Conservation (phyloP, 30 jellyfish, hydroid and myxozoan genomes). For the Nemopilema nomurai region DNA sequence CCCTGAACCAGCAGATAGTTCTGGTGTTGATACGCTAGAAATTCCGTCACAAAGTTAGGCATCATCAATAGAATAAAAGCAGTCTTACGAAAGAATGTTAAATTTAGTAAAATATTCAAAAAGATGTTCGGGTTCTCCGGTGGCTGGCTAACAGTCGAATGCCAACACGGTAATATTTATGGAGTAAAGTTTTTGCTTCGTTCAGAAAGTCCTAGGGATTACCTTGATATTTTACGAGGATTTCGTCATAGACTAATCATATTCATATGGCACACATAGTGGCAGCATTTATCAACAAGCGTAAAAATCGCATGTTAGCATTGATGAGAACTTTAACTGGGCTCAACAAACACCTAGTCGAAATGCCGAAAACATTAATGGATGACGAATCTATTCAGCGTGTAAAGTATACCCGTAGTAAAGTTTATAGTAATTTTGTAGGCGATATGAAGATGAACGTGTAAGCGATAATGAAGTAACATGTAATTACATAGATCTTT, state of each 20-base stretch:
- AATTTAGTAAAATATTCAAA: conserved; percentile 6
- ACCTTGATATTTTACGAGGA: conserved; percentile 33
- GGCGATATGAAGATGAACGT: no score
- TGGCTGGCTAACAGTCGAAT: conserved; percentile 17
- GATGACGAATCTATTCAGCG: no score
- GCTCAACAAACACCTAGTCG: no score
- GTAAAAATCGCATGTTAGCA: no score
- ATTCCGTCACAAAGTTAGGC: conserved; percentile 4
- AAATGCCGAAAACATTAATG: no score
- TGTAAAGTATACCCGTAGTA: no score
- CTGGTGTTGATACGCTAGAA: no score
- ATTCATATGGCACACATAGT: conserved; percentile 61
- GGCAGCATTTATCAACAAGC: conserved; percentile 25
- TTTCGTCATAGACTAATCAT: conserved; percentile 43
- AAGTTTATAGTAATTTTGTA: no score
- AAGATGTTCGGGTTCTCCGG: conserved; percentile 26
- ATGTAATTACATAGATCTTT: no score
- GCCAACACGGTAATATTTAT: conserved; percentile 19
- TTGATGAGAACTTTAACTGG: no score
- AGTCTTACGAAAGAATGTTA: neutral
- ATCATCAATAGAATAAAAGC: conserved; percentile 4
- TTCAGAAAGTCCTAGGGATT: conserved; percentile 61
- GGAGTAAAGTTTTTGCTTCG: conserved; percentile 41
- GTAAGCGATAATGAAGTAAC: no score
- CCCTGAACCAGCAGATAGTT: no score